Base-by-base conservation (phyloP, 1,140 invertebrate genomes). In the Frieseomelitta varia region DNA sequence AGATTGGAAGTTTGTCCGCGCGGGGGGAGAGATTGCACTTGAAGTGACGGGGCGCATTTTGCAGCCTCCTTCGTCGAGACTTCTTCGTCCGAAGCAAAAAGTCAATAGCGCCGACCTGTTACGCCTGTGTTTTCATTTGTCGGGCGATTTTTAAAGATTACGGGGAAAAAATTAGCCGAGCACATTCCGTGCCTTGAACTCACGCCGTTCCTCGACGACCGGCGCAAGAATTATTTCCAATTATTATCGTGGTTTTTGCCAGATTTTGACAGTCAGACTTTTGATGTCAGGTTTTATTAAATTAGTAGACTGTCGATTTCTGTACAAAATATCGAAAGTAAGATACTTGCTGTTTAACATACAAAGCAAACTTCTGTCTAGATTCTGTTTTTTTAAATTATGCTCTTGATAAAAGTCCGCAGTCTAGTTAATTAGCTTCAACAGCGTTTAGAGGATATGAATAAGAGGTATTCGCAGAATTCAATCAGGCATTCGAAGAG, bases 11-110 rank as follows among this genome's bases (percentile, higher is more conserved):
- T 51, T 63, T 63, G 19, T 12, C 27, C 47, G n/a, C 6, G n/a
- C n/a, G n/a, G n/a, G n/a, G n/a, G 4, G n/a, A 4, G 21, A 6
- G 30, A 34, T 75, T 17, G 63, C 47, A 53, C 17, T 51, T 34
- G 63, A 67, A 78, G n/a, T 34, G 47, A 78, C 24, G 21, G 19
- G 58, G 58, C 61, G 65, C 39, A 78, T 78, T 78, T 65, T 78
- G n/a, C 39, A 65, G 12, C 19, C 55, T 34, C 34, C 39, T 51
- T 39, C 30, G 30, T 30, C 17, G n/a, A n/a, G n/a, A n/a, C n/a
- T n/a, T n/a, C n/a, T n/a, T n/a, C 30, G 30, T 30, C 17, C 1
- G 17, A 30, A 14, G 58, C n/a, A 63, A 63, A 47, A 77, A 51
- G n/a, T 24, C 27, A 67, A 53, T 63, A 78, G 10, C 30, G 11